Base-by-base conservation (phyloP, 2,888 invertebrate species). In the Tetheella fluctuosa region DNA sequence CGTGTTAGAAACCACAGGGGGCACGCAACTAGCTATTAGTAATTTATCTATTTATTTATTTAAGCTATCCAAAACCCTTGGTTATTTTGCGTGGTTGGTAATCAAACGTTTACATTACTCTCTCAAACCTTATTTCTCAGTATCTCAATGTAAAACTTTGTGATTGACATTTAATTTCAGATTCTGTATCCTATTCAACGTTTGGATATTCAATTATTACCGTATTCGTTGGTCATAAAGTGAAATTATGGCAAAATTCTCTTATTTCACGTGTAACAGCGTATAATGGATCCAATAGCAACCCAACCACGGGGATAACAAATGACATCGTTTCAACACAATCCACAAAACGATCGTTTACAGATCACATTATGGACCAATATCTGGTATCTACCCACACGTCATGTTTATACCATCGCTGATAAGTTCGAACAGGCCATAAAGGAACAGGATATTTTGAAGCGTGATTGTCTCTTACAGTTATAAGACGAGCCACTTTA, bases 241-340 rank as follows among this genome's bases (percentile, higher is more conserved):
- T 54, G 58, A 59, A 67, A 67, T 67, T 48, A 68, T 56, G 59
- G n/a, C 61, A 52, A 37, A 59, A 59, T 52, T 54, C 62, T 65
- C 65, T 69, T 71, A 69, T 73, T 73, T 65, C 65, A 60, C 63
- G 68, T 68, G 59, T 67, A 59, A 61, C 69, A 58, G n/a, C 62
- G 63, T 68, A 81, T 73, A 73, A 82, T 83, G 77, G 73, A 64
- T 74, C 70, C 79, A 83, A 81, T 81, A 80, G 74, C 58, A 69
- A 66, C 77, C 75, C n/a, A 75, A 77, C 80, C 72, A 74, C 68
- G 69, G 65, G 71, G 69, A 72, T 79, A 82, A 82, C 74, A 78
- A 73, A 83, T 77, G 78, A 72, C 73, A 73, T 80, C 76, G 77
- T 77, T 82, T 73, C 71, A 69, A 68, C 79, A 70, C 73, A 75